Conservation (phyloP, 2,113 vertebrate genomes). For the Ornithorhynchus anatinus region DNA sequence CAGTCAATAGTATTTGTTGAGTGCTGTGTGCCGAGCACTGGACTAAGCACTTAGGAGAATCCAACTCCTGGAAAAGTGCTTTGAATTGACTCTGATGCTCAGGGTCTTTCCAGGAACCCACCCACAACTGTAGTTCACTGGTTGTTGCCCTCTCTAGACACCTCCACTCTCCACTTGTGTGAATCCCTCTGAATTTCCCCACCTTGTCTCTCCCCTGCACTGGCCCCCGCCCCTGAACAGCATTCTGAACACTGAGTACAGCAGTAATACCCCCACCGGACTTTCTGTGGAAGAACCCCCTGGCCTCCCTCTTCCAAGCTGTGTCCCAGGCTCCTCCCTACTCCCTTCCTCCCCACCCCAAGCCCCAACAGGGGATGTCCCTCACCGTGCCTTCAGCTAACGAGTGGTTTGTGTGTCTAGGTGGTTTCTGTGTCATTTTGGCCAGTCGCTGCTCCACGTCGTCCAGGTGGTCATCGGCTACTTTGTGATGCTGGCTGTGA, state of each 20-base stretch:
- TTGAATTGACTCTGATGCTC: background rate
- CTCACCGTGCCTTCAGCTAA: background rate
- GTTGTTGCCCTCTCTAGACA: background rate
- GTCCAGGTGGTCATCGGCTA: slow-evolving; percentile 89
- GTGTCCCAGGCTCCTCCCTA: too few relatives aligned
- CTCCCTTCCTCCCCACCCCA: background rate
- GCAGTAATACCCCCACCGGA: too few relatives aligned
- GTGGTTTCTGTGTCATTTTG: slow-evolving; percentile 73
- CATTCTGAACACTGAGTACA: too few relatives aligned
- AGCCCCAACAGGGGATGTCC: background rate
- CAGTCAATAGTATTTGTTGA: too few relatives aligned
- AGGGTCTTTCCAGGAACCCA: background rate
- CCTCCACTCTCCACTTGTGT: background rate
- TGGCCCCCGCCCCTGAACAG: too few relatives aligned
- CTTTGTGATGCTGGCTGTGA: slow-evolving; percentile 92
- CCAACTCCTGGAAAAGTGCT: background rate
- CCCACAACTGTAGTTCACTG: background rate
- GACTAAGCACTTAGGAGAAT: background rate
- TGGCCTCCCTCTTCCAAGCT: too few relatives aligned
- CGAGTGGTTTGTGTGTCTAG: slow-evolving; percentile 49
- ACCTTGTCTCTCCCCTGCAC: background rate
- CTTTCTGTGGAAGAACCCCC: too few relatives aligned
- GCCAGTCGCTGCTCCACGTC: slow-evolving; percentile 82
- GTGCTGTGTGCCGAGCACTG: too few relatives aligned
- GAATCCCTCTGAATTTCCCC: too few relatives aligned